Evolutionary conservation across 2,797 vertebrate species (phyloP).

Genomic region (Squalus acanthias): DNA sequence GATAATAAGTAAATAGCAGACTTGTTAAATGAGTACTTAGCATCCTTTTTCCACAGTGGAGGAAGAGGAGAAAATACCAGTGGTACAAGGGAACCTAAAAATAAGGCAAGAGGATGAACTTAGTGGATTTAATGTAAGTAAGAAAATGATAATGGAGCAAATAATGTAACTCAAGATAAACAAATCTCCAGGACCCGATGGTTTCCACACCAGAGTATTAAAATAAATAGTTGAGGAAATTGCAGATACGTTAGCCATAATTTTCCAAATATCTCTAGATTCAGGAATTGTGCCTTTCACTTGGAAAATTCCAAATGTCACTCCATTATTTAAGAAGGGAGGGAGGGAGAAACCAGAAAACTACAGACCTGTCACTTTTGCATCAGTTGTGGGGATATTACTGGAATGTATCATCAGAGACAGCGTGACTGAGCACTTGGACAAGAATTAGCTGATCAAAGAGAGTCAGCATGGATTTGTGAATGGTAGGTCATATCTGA

Average conservation of each 20-base stretch:
- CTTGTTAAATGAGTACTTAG: not conserved
- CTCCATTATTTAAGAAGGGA: not conserved
- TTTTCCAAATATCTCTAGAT: too few species aligned
- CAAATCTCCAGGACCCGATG: not conserved
- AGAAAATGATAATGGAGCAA: not conserved
- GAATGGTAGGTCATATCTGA: too few species aligned
- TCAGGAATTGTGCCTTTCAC: too few species aligned
- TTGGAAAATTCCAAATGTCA: not conserved
- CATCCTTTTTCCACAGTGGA: not conserved
- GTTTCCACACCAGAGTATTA: not conserved
- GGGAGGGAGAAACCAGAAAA: not conserved
- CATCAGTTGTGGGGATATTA: not conserved
- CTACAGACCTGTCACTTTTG: not conserved
- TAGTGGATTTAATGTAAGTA: not conserved
- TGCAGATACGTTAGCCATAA: too few species aligned
- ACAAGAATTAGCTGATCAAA: too few species aligned
- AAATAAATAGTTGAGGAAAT: too few species aligned
- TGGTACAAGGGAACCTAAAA: not conserved
- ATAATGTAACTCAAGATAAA: not conserved
- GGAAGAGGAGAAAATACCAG: not conserved
- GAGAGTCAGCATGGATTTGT: too few species aligned
- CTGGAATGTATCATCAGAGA: not conserved
- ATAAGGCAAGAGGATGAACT: not conserved
- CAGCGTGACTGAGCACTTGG: too few species aligned
- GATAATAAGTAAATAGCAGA: not conserved